phyloP scores from a whole-genome alignment of 2,797 vertebrate species.

The Lacerta viridis region DNA sequence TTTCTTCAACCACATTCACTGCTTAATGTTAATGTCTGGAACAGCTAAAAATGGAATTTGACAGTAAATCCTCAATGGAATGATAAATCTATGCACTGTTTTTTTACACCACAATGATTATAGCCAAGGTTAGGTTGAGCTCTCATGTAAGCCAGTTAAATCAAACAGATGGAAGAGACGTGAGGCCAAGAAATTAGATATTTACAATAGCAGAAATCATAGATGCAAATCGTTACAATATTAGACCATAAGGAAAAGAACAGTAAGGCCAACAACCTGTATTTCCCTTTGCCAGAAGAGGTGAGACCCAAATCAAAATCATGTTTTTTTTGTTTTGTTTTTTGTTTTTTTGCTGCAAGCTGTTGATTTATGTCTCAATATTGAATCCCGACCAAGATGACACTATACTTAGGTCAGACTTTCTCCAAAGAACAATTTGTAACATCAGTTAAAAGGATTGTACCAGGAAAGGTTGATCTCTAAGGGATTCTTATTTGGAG shows the following conservation, averaged over 20 bases:
- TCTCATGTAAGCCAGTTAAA: conserved; percentile 60
- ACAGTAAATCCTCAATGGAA: conserved; percentile 58
- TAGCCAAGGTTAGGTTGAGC: conserved; percentile 50
- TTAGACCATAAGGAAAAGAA: conserved; percentile 33
- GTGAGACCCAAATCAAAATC: conserved; percentile 53
- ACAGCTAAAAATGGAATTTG: conserved; percentile 64
- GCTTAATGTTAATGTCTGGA: conserved; percentile 59
- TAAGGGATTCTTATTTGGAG: conserved; percentile 53
- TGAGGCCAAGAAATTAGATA: conserved; percentile 37
- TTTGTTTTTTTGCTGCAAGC: conserved; percentile 37
- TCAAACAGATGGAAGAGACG: conserved; percentile 50
- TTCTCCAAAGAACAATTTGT: conserved; percentile 62
- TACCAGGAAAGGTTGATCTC: conserved; percentile 44
- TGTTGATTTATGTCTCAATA: conserved; percentile 41
- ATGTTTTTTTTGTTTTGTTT: neutral
- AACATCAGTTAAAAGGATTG: conserved; percentile 61
- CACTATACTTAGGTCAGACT: conserved; percentile 31
- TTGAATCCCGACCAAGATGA: conserved; percentile 50
- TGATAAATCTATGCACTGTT: conserved; percentile 52
- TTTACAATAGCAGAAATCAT: conserved; percentile 50
- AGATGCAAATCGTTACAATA: conserved; percentile 25
- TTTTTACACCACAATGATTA: conserved; percentile 44
- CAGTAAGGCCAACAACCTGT: neutral
- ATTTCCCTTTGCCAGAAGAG: conserved; percentile 37
- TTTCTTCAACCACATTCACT: conserved; percentile 47